Evolutionary conservation across 2,797 vertebrate species (phyloP).

Genomic region (Hephaestus fuliginosus): DNA sequence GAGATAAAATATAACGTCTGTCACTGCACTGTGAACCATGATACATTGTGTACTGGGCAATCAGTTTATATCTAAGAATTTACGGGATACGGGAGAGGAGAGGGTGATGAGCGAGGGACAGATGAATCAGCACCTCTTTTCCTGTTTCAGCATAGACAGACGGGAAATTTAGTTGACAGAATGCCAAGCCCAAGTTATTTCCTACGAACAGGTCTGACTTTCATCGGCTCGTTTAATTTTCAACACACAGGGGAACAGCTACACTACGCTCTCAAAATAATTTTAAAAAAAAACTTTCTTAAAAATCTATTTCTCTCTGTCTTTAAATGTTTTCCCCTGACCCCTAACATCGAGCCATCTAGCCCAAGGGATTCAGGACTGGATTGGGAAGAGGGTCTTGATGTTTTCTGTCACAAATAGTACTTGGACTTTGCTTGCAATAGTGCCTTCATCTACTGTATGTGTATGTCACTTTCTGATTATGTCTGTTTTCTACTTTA

Average conservation of each 20-base stretch:
- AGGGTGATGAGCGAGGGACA: conserved; percentile 42
- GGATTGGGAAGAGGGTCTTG: conserved; percentile 55
- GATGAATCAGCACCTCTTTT: conserved; percentile 68
- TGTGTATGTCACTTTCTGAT: conserved; percentile 65
- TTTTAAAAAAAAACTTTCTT: background rate
- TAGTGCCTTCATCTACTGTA: conserved; percentile 89
- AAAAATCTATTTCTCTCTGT: background rate
- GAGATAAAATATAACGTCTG: conserved; percentile 36
- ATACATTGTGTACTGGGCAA: conserved; percentile 15
- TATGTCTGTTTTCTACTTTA: conserved; percentile 67
- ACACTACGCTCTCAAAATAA: conserved; percentile 19
- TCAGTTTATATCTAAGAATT: conserved; percentile 11
- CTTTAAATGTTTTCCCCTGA: conserved; percentile 23
- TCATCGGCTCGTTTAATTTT: conserved; percentile 29
- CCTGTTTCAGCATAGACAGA: conserved; percentile 60
- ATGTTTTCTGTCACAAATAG: conserved; percentile 78
- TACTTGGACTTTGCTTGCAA: conserved; percentile 87
- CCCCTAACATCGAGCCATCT: conserved; percentile 79
- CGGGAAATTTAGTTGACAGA: conserved; percentile 67
- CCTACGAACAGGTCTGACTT: conserved; percentile 47
- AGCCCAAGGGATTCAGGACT: conserved; percentile 78
- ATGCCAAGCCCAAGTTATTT: conserved; percentile 50
- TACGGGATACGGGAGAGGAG: conserved; percentile 24
- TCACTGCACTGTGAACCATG: conserved; percentile 23
- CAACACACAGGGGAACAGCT: conserved; percentile 7